phyloP scores from a whole-genome alignment of 2,888 invertebrate species.

The Lampropteryx suffumata region DNA sequence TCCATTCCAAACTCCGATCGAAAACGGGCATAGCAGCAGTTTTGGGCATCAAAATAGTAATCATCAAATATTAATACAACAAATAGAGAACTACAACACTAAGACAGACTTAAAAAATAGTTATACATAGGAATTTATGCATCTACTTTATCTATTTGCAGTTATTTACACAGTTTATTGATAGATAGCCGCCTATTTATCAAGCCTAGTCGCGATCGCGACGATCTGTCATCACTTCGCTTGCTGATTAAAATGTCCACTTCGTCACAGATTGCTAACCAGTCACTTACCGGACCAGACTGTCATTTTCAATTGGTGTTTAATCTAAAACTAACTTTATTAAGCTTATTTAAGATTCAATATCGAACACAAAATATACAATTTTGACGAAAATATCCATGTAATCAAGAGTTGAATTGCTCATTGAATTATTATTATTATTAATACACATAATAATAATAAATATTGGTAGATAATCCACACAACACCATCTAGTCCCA shows the following conservation, averaged over 20 bases:
- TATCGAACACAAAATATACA: neutral
- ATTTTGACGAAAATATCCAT: neutral
- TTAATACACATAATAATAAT: too few relatives aligned
- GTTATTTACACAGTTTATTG: slow-evolving; percentile 19
- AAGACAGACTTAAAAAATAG: too few relatives aligned
- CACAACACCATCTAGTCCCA: too few relatives aligned
- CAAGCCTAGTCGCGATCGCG: slow-evolving; percentile 45
- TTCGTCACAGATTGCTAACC: slow-evolving; percentile 24
- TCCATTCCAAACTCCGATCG: too few relatives aligned
- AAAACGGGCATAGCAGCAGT: too few relatives aligned
- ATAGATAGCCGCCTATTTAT: slow-evolving; percentile 41
- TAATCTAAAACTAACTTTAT: neutral
- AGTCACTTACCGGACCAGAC: neutral
- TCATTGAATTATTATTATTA: too few relatives aligned
- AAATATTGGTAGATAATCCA: too few relatives aligned
- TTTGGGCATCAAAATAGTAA: too few relatives aligned
- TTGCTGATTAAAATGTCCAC: slow-evolving; percentile 67
- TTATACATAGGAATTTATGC: too few relatives aligned
- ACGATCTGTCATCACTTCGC: slow-evolving; percentile 59
- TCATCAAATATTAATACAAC: too few relatives aligned
- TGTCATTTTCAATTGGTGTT: slow-evolving; percentile 1
- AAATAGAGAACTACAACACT: too few relatives aligned
- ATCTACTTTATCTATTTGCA: slow-evolving; percentile 1
- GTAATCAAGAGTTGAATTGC: too few relatives aligned
- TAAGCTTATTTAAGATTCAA: neutral